Conservation (phyloP, 1,140 invertebrate genomes). For the Scaptomyza hsui region DNA sequence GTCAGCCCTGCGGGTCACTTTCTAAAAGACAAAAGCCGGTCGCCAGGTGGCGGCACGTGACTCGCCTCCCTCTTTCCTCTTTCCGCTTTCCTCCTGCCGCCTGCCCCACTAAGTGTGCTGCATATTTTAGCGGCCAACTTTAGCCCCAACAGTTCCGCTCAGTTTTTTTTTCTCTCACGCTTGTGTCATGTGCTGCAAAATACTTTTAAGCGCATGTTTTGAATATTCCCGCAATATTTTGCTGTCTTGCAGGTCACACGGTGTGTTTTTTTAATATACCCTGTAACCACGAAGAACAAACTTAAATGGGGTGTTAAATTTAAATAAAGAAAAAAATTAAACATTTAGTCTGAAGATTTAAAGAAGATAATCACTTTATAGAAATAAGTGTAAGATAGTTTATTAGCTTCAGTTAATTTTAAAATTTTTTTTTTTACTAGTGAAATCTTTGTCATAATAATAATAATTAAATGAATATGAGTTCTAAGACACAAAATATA, state of each 20-base stretch:
- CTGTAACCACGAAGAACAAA: not conserved
- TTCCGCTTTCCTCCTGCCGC: not conserved
- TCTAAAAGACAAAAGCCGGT: slow-evolving; percentile 8
- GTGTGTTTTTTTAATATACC: slow-evolving; percentile 17
- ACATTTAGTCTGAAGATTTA: no score
- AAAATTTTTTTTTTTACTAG: no score
- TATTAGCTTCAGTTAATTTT: no score
- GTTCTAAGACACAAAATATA: no score
- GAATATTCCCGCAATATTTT: slow-evolving; percentile 77
- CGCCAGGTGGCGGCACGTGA: slow-evolving; percentile 65
- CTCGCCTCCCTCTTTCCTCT: slow-evolving; percentile 28
- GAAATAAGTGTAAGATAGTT: no score
- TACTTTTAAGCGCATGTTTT: slow-evolving; percentile 79
- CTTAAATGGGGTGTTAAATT: not conserved
- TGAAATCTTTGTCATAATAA: no score
- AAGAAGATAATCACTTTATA: no score
- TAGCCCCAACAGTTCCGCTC: slow-evolving; percentile 19
- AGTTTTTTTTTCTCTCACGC: slow-evolving; percentile 5
- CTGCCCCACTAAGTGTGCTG: slow-evolving; percentile 59
- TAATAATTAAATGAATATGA: no score
- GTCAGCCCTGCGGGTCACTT: slow-evolving; percentile 24
- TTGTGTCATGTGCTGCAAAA: slow-evolving; percentile 62
- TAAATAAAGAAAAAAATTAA: no score
- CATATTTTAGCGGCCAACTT: slow-evolving; percentile 64
- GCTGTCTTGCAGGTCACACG: slow-evolving; percentile 38